Conservation (phyloP, 2,797 vertebrate genomes). For the Pangasius djambal region DNA sequence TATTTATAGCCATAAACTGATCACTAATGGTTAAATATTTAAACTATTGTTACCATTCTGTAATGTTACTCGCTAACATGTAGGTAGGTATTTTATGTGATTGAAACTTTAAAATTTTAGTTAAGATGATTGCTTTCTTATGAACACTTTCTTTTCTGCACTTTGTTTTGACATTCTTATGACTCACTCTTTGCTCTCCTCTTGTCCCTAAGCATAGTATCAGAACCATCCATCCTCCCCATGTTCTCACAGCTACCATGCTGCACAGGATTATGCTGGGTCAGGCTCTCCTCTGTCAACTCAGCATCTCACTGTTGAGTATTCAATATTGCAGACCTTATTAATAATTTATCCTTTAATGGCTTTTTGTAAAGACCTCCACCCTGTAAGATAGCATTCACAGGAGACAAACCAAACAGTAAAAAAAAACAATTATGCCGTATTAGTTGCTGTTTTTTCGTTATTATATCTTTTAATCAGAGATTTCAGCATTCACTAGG, state of each 20-base stretch:
- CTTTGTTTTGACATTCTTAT: not conserved
- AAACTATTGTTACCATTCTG: not conserved
- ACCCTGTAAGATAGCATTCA: constrained; percentile 11
- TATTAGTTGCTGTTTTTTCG: not conserved
- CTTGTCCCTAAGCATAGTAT: not conserved
- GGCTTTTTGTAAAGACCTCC: constrained; percentile 32
- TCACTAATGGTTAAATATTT: not conserved
- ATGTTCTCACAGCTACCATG: constrained; percentile 14
- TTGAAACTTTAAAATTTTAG: not conserved
- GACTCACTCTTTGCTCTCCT: not conserved
- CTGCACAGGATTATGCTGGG: constrained; percentile 55
- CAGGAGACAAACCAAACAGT: constrained; percentile 14
- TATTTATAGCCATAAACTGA: not conserved
- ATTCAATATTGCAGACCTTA: constrained; percentile 71
- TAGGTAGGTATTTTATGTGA: not conserved
- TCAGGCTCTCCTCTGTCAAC: constrained; percentile 67
- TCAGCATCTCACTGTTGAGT: constrained; percentile 54
- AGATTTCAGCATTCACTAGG: not conserved
- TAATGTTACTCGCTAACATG: not conserved
- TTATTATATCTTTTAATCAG: not conserved
- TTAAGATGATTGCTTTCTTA: too few species aligned
- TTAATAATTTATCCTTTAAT: constrained; percentile 69
- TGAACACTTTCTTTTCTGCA: not conserved
- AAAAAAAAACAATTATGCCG: not conserved
- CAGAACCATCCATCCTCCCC: not conserved